Base-by-base conservation (phyloP, 2,113 vertebrate genomes). In the Chaetorhynchus papuensis region DNA sequence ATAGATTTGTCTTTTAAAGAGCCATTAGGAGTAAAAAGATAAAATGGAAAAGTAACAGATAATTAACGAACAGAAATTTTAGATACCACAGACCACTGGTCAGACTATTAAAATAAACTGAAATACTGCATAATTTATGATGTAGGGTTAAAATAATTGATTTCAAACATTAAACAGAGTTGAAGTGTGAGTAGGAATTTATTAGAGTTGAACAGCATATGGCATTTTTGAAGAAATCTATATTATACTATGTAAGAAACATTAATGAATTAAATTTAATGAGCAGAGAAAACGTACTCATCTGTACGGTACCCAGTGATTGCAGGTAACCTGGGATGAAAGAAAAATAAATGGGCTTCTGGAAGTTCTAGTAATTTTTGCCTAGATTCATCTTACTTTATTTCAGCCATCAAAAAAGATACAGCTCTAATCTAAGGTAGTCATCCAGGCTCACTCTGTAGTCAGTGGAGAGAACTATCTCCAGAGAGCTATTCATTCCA, bases 251-350 rank as follows among this genome's bases (percentile, higher is more conserved):
- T 81, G 42, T 70, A 80, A 80, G 80, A 56, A 78, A 89, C 11
- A 6, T 59, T 88, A 74, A 37, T 80, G 63, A 92, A 93, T 92
- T 83, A 90, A 94, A 94, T 93, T 90, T 94, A 93, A 92, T 70
- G 76, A 86, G 17, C 42, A 83, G 64, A 75, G 80, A 81, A 88
- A 80, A 92, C 61, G 59, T 90, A 85, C 84, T 94, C 24, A 77
- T 90, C 45, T 85, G 31, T 69, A 63, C 54, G 66, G 39, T 52
- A 92, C 39, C 63, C 31, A 44, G 64, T 44, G 50, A 94, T 27
- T 70, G 39, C 56, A 90, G 68, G 56, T 78, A 75, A 86, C 23
- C 24, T 71, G 64, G 81, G 39, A 83, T 41, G 75, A 95, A 93
- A 93, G 72, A 86, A 93, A 94, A 96, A 86, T 50, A 89, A 94